Evolutionary conservation across 2,888 invertebrate species (phyloP).

Genomic region (Brassicogethes aeneus): DNA sequence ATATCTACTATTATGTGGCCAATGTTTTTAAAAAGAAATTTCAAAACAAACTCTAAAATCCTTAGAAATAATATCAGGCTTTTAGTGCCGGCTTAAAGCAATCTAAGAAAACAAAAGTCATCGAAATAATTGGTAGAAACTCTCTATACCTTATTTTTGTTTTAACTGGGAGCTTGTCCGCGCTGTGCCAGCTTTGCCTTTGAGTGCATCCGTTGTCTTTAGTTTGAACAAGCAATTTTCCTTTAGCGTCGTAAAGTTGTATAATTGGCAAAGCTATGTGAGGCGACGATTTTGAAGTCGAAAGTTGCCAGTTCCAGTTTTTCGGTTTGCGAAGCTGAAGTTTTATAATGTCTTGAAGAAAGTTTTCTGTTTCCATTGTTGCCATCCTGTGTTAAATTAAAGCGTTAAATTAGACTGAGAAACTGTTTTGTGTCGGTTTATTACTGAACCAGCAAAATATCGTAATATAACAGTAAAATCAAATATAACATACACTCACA

Average conservation of each 20-base stretch:
- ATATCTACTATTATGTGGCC: no score
- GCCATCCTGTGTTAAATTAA: conserved; percentile 22
- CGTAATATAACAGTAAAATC: not conserved
- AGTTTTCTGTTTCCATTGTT: conserved; percentile 12
- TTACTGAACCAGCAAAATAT: conserved; percentile 2
- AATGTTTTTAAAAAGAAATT: no score
- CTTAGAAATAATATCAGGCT: no score
- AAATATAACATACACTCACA: no score
- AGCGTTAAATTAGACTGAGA: conserved; percentile 2
- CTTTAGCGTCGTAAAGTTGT: conserved; percentile 55
- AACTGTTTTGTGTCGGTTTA: conserved; percentile 3
- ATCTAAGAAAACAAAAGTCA: no score
- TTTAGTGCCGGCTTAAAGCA: no score
- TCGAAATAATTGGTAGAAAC: no score
- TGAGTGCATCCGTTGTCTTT: conserved; percentile 47
- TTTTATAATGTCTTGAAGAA: conserved; percentile 45
- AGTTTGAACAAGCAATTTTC: conserved; percentile 52
- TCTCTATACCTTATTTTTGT: no score
- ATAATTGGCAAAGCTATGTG: conserved; percentile 51
- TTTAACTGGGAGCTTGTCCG: no score
- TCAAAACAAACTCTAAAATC: no score
- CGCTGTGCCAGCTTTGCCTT: conserved; percentile 31
- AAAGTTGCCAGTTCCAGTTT: conserved; percentile 55
- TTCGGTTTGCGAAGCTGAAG: conserved; percentile 53
- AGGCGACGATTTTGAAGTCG: conserved; percentile 54